These are phyloP conservation scores for Microplitis deprimator DNA, from an alignment of 2,888 invertebrate species.

Conservation along the genomic window DNA sequence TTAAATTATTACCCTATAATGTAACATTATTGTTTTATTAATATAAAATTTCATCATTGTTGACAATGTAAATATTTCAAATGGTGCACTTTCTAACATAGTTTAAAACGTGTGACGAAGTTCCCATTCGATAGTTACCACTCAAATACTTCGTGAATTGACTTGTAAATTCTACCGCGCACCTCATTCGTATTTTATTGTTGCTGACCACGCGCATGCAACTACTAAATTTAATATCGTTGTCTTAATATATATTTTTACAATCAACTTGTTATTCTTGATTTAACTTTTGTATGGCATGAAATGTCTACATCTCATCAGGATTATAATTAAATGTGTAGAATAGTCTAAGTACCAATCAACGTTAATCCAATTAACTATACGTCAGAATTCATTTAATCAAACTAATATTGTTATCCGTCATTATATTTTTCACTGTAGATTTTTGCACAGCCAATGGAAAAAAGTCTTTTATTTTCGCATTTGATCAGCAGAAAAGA, in stretches of 20 bases:
- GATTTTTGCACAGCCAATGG: not conserved
- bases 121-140: not conserved
- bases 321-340: not conserved
- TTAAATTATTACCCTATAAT: not conserved
- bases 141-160: constrained; percentile 33
- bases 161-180: constrained; percentile 38
- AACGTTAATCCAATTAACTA: not conserved
- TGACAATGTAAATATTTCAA: constrained; percentile 14
- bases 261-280: not conserved
- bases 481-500: not conserved
- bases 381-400: not conserved
- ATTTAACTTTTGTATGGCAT: not conserved
- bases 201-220: constrained; percentile 10
- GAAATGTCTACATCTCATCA: not conserved
- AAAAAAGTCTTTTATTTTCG: not conserved
- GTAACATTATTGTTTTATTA: not conserved
- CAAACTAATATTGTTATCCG: not conserved
- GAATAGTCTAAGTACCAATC: not conserved
- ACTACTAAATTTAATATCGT: not conserved
- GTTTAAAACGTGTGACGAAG: constrained; percentile 30
- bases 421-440: not conserved
- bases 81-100: constrained; percentile 6
- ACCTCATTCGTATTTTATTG: constrained; percentile 38
- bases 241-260: constrained; percentile 3
- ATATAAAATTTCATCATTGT: not conserved